A percentile compares a stretch with the other conserved stretches of the same genome.
Evolutionary conservation across 2,797 vertebrate genomes (phyloP).

Genomic region (Mormyrus proboscirostris): DNA sequence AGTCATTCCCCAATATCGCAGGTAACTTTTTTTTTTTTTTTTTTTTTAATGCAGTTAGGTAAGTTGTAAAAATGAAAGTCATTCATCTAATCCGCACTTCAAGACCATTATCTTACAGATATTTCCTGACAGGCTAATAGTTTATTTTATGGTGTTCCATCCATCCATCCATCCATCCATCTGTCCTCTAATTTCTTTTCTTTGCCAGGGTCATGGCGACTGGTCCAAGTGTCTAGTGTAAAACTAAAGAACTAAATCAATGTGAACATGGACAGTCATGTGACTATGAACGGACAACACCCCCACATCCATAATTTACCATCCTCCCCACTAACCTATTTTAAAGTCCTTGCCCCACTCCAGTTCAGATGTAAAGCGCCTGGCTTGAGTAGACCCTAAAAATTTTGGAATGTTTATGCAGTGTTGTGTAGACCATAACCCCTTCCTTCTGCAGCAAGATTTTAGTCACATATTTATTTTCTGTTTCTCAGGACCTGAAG

Average conservation of each 20-base stretch:
- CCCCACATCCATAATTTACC: neutral
- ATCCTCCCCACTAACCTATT: neutral
- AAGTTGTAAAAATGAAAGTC: neutral
- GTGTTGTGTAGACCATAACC: neutral
- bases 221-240: neutral
- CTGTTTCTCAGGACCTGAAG: neutral
- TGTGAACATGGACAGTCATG: neutral
- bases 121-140: neutral
- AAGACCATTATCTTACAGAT: neutral
- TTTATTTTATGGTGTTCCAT: neutral
- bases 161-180: neutral
- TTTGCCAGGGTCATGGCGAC: neutral
- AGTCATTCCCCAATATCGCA: neutral
- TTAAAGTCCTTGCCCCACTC: neutral
- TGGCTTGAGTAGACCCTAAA: neutral
- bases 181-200: neutral
- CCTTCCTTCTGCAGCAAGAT: neutral
- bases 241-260: neutral
- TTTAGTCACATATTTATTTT: neutral
- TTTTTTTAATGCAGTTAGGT: neutral
- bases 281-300: neutral
- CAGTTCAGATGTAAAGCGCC: neutral
- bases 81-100: neutral
- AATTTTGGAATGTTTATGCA: neutral
- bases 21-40: too few relatives aligned